Percentiles rank a stretch among this genome's conserved stretches.
Conservation (phyloP, 2,113 vertebrate species). For the Microtus oregoni region DNA sequence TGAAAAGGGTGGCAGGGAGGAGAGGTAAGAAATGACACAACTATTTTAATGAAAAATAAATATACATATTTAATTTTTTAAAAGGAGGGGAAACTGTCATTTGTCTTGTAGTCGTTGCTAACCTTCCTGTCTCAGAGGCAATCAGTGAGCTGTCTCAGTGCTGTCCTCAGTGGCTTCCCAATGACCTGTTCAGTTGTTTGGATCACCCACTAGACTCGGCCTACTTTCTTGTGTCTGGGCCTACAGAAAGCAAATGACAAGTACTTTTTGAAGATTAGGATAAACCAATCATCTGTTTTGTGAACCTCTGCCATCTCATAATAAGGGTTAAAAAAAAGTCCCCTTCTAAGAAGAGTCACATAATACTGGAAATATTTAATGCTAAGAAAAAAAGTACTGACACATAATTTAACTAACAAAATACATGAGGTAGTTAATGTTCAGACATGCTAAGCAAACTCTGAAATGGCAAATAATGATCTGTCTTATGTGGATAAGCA, state of each 20-base stretch:
- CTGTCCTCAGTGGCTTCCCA: not conserved
- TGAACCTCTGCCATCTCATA: constrained; percentile 43
- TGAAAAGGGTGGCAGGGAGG: not conserved
- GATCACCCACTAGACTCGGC: not conserved
- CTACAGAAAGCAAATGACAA: constrained; percentile 14
- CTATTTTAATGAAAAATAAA: not conserved
- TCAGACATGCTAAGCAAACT: constrained; percentile 1
- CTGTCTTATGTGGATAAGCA: not conserved
- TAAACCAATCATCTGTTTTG: constrained; percentile 27
- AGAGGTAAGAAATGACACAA: not conserved
- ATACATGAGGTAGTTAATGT: not conserved
- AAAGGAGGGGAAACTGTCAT: not conserved
- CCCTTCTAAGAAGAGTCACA: not conserved
- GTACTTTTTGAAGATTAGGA: constrained; percentile 27
- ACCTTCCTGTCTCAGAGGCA: not conserved
- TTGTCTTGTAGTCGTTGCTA: not conserved
- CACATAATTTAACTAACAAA: constrained; percentile 7
- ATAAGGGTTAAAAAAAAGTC: not conserved
- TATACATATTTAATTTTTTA: not conserved
- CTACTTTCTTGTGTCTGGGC: not conserved
- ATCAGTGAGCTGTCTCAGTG: not conserved
- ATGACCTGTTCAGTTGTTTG: not conserved
- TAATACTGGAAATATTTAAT: constrained; percentile 27
- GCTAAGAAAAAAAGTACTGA: constrained; percentile 21
- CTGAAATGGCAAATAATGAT: constrained; percentile 41